These are phyloP conservation scores for Amaurobius ferox DNA, from an alignment of 2,888 invertebrate species.

Conservation along the genomic window DNA sequence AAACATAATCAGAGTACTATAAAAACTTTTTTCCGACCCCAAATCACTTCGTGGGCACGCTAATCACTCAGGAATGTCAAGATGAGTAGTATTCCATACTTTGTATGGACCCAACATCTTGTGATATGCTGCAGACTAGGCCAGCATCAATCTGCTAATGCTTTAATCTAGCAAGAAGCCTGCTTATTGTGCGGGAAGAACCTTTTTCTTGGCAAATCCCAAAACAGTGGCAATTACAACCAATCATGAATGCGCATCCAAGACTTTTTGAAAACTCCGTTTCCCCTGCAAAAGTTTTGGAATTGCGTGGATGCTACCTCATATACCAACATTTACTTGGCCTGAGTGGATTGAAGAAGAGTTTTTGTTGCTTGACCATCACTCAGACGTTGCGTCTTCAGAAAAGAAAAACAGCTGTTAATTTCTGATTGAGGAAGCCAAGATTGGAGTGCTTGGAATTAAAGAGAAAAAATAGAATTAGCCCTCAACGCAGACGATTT, in stretches of 20 bases:
- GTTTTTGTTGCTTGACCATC: slow-evolving; percentile 14
- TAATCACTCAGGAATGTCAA: slow-evolving; percentile 50
- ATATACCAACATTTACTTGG: slow-evolving; percentile 33
- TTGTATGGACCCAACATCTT: slow-evolving; percentile 23
- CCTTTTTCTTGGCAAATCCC: slow-evolving; percentile 13
- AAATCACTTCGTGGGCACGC: not conserved
- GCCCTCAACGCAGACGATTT: no score
- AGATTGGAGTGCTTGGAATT: not conserved
- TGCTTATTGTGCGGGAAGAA: slow-evolving; percentile 50
- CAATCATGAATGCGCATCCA: slow-evolving; percentile 64
- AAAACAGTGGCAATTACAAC: slow-evolving; percentile 58
- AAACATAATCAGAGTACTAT: slow-evolving; percentile 56
- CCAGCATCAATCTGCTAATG: slow-evolving; percentile 69
- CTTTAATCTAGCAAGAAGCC: slow-evolving; percentile 70
- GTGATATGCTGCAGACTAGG: slow-evolving; percentile 61
- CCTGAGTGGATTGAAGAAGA: slow-evolving; percentile 30
- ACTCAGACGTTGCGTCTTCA: not conserved
- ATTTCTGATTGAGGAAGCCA: slow-evolving; percentile 10
- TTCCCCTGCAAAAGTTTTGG: slow-evolving; percentile 44
- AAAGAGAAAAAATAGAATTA: not conserved
- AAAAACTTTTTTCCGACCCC: slow-evolving; percentile 35
- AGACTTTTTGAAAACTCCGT: slow-evolving; percentile 55
- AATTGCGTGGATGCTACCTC: slow-evolving; percentile 23
- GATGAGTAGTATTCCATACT: slow-evolving; percentile 32
- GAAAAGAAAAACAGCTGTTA: slow-evolving; percentile 2